Base-by-base conservation (phyloP, 2,888 invertebrate genomes). In the Schizaphis graminum region DNA sequence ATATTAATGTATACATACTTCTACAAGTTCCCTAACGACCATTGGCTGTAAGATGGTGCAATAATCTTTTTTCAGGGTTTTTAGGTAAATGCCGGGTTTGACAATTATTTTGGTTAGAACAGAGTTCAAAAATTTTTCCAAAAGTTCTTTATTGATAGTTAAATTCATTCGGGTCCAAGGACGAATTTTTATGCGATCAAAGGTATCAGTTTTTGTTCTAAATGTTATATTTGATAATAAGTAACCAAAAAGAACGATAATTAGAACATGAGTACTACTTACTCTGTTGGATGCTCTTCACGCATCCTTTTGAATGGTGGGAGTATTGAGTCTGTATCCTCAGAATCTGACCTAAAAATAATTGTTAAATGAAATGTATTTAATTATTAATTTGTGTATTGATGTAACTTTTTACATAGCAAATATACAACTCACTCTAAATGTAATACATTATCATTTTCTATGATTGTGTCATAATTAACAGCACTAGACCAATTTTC, bases 141-240 rank as follows among this genome's bases (percentile, higher is more conserved):
- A 96, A 8, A 97, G 97, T 44, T 97, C 96, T 26, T 97, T 96
- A 96, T 98, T 98, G 24, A 98, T 95, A 0, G 96, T 96, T 5
- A 98, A 98, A 96, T 98, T 97, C 3, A 98, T 96, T 94, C 97
- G 96, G 94, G 97, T 97, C 98, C 98, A 98, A 0, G 98, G 98
- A 94, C 97, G 96, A 91, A 97, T 96, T 16, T 96, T 96, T 7
- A 96, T 67, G 16, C 96, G 92, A 95, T 95, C 56, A 96, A 49
- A 61, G 26, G 49, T 90, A 67, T 90, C 53, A 26, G 26, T 86
- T 0, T 61, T 89, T 3, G 24, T 84, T 85, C n/a, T 91, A 91
- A 61, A 57, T 89, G 28, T 35, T 49, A 1, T 88, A 28, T 49
- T 93, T 77, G 89, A 56, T 44, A 44, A 5, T 77, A 41, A 77